These are phyloP conservation scores for Morpho deidamia DNA, from an alignment of 2,888 invertebrate species.

Conservation along the genomic window DNA sequence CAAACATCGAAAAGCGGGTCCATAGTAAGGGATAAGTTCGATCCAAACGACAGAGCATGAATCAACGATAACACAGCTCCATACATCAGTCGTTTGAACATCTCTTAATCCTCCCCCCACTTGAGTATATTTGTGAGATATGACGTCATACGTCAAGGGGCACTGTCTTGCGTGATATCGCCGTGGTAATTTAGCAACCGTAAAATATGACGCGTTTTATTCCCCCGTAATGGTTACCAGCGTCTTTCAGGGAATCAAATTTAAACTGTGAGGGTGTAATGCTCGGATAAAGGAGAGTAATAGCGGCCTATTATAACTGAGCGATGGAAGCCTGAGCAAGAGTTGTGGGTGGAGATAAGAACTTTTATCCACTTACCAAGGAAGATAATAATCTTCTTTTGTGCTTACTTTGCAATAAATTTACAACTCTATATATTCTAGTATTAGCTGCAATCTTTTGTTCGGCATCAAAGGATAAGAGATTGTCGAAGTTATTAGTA, in stretches of 20 bases:
- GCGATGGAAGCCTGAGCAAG: background rate
- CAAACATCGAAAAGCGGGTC: background rate
- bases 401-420: too few species aligned
- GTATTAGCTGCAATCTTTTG: too few species aligned
- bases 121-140: slow-evolving; percentile 56
- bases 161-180: slow-evolving; percentile 30
- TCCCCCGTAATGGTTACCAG: slow-evolving; percentile 11
- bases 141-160: slow-evolving; percentile 58
- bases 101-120: slow-evolving; percentile 57
- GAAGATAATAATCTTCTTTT: too few species aligned
- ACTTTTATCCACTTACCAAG: too few species aligned
- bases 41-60: slow-evolving; percentile 40
- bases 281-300: slow-evolving; percentile 3
- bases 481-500: too few species aligned
- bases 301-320: background rate
- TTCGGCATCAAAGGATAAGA: too few species aligned
- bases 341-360: background rate
- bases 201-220: slow-evolving; percentile 24
- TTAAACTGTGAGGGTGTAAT: slow-evolving; percentile 10
- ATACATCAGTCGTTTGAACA: slow-evolving; percentile 52
- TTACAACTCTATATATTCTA: too few species aligned
- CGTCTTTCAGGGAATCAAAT: slow-evolving; percentile 11
- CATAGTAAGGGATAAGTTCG: slow-evolving; percentile 19
- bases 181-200: slow-evolving; percentile 19
- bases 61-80: slow-evolving; percentile 47